Percentiles rank a stretch among this genome's conserved stretches.
Conservation (phyloP, 2,113 vertebrate genomes). For the Marcusenius ussheri region DNA sequence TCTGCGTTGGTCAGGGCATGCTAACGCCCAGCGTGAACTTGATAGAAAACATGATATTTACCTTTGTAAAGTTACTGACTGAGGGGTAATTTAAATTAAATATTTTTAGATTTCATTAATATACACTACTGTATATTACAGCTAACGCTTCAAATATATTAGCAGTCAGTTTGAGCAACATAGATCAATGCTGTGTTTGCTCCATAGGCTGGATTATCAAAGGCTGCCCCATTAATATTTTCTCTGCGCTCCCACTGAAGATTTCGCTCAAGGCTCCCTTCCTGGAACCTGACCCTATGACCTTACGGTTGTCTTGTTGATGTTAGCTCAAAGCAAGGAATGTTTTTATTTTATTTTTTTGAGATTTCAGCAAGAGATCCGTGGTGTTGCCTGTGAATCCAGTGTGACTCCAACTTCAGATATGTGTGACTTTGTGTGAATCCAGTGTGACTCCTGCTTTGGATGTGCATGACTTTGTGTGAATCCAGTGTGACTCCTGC, state of each 20-base stretch:
- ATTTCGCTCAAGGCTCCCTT: background rate
- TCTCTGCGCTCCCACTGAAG: background rate
- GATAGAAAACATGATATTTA: background rate
- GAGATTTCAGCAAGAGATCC: background rate
- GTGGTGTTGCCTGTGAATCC: background rate
- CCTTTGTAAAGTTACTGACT: background rate
- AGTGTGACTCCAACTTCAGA: background rate
- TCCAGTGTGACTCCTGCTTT: background rate
- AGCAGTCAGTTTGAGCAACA: background rate
- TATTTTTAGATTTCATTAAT: background rate
- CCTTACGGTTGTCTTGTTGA: background rate
- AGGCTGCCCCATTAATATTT: background rate
- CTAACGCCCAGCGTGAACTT: background rate
- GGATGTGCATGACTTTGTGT: background rate
- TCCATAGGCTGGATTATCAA: background rate
- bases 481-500: background rate
- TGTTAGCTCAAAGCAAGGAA: background rate
- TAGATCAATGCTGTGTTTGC: background rate
- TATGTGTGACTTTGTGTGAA: background rate
- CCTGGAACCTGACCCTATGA: background rate
- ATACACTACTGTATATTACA: background rate
- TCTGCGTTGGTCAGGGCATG: background rate
- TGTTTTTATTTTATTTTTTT: background rate
- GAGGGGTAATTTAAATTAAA: background rate
- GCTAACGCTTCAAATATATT: background rate